Evolutionary conservation across 2,113 vertebrate genomes (phyloP), one percentile per base, ranked within the genome.

Genomic region (Aptenodytes patagonicus): DNA sequence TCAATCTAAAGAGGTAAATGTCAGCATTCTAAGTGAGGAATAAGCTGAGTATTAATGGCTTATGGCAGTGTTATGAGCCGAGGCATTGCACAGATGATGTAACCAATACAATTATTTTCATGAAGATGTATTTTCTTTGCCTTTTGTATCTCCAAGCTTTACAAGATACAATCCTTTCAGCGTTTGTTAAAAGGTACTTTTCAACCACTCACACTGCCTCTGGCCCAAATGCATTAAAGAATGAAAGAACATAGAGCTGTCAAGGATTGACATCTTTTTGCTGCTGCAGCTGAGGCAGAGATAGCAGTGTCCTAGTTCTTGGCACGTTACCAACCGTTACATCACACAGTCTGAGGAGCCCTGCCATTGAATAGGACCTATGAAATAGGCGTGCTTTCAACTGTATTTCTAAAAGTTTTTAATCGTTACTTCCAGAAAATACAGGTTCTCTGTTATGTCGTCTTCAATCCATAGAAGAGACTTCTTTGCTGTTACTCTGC

Each of bases 191-290:
- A 95, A 95, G 47, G 57, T 71, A 9, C 44, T 93, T 94, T 95
- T 91, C 55, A 95, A 66, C 66, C 29, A 20, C 65, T 64, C 32
- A 3, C 15, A 20, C 83, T 93, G 93, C 92, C 77, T 90, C 66
- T 82, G 89, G 92, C 68, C 11, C 76, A 92, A 92, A 94, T 40
- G 75, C 89, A 92, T 97, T 97, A 95, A 89, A 66, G 79, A 84
- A 64, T 55, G 76, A 82, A 79, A 83, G 76, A 91, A 54, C 20
- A 13, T 29, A 69, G 42, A 69, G 47, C 60, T 95, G 71, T 78
- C 40, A 84, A 47, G 40, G 47, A 60, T 57, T 79, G 68, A 88
- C 82, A 83, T 90, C 14, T 81, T 95, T 87, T 20, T 47, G 6
- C 51, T 19, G 15, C 61, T 88, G 71, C 68, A 84, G 46, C 83